Base-by-base conservation (phyloP, 2,888 invertebrate species). In the Exephanes ischioxanthus region DNA sequence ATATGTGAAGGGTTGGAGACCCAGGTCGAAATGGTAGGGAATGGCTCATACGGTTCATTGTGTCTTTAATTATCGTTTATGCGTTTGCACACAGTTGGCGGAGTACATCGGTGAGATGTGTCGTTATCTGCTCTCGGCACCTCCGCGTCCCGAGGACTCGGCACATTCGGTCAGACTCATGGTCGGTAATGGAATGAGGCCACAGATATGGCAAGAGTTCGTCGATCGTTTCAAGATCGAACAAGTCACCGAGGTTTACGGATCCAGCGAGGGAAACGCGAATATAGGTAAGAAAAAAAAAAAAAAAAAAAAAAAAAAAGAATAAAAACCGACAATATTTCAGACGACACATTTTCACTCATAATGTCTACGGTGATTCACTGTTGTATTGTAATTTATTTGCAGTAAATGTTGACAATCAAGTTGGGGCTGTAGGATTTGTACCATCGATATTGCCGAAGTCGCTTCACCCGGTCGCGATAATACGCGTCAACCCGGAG, bases 391-490 rank as follows among this genome's bases (percentile, higher is more conserved):
- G 61, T 26, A 11, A 26, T 79, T 30, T 19, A 7, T n/a, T 79
- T 94, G 30, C 93, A 96, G 96, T 96, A 5, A 97, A 97, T 92
- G 95, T 95, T 79, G 96, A 96, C 91, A 96, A 96, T 91, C 95
- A 94, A 86, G 94, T 95, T 26, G 97, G 96, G 26, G 96, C 96
- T n/a, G 96, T 96, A 80, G 97, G 97, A 14, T 97, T 96, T 91
- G 94, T 95, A 61, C 96, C 96, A 45, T 91, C 92, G n/a, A 93
- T 94, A 81, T 85, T 94, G 80, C 94, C 94, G 33, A 89, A 95
- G 61, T 94, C 93, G 63, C 95, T 99, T 63, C 99, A 99, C 94
- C 99, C 99, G 0, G 98, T 99, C 63, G 97, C 98, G 1, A 96
- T 99, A 86, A 98, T 99, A 89, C 97, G 96, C 92, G 98, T 99